Evolutionary conservation across 2,797 vertebrate species (phyloP), one percentile per base, ranked within the genome.

Genomic region (Alcedo quadribrachys): DNA sequence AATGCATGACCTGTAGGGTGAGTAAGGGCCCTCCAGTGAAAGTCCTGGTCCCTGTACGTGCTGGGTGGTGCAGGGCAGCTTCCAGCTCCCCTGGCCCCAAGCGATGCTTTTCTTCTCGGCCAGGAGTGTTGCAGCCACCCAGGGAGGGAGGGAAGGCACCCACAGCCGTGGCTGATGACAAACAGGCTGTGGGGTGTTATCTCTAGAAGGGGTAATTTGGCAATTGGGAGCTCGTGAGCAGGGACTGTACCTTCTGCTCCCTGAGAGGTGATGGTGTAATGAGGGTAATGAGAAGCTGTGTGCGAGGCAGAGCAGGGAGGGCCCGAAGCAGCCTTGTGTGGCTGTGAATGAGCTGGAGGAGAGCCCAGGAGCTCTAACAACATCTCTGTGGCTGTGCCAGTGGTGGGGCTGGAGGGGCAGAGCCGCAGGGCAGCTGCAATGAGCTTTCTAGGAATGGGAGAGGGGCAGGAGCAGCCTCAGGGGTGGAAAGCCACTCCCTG

Each of bases 1-100:
- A 11, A 1, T 1, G 3, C 75, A 15, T 0, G 0, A 17, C 12
- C 0, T 4, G 55, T 5, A 35, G 67, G 24, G 1, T 9, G 11
- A 17, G 67, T 16, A 63, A 32, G 6, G 8, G 9, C 50, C 66
- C 60, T 70, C 32, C 28, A 57, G 40, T 10, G 40, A 28, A 50
- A 55, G 15, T 80, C 46, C 50, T 0, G 2, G 2, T 66, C 9
- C 37, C 51, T 0, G 3, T 3, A 15, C 1, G 8, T 1, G 6
- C 68, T 1, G 1, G 57, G n/a, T 27, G 20, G 46, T 24, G 33
- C 1, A 5, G 62, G 61, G 57, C 51, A 80, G 37, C 5, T 25
- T 12, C 70, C 1, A 2, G 30, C 55, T 54, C n/a, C 0, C 0
- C 5, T 40, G 30, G n/a, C 84, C 69, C 54, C 0, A 0, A 15